Conservation (phyloP, 2,113 vertebrate genomes). For the Bos indicus region DNA sequence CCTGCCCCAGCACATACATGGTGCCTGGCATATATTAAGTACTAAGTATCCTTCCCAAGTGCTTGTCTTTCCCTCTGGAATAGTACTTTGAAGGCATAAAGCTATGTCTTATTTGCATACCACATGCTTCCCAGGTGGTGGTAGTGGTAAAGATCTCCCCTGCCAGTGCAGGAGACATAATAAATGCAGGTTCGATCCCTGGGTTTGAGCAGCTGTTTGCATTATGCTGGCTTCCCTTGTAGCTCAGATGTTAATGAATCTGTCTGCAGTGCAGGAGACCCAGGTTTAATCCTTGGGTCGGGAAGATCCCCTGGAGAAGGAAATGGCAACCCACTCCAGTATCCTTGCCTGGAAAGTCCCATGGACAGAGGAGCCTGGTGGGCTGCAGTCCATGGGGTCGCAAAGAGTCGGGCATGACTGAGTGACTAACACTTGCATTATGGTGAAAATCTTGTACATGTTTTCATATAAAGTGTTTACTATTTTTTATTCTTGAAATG, state of each 20-base stretch:
- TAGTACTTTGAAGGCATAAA: not conserved
- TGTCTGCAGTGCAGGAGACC: not conserved
- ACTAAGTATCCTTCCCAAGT: not conserved
- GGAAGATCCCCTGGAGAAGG: not conserved
- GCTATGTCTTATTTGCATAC: not conserved
- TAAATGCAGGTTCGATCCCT: not conserved
- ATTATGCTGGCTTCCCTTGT: not conserved
- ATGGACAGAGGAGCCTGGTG: not conserved
- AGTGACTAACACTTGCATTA: not conserved
- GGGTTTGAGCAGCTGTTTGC: not conserved
- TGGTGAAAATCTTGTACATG: not conserved
- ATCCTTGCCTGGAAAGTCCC: not conserved
- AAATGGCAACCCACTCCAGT: not conserved
- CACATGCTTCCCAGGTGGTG: not conserved
- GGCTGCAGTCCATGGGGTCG: not conserved
- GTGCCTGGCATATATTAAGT: not conserved
- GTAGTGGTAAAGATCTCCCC: not conserved
- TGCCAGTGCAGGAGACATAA: not conserved
- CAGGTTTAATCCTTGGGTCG: accelerated
- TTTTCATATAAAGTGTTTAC: not conserved
- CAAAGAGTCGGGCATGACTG: not conserved
- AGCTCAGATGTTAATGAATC: not conserved
- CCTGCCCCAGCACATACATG: not conserved
- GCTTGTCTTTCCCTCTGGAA: not conserved
- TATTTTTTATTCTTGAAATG: not conserved